phyloP scores from a whole-genome alignment of 2,797 vertebrate species.

The Enoplosus armatus region DNA sequence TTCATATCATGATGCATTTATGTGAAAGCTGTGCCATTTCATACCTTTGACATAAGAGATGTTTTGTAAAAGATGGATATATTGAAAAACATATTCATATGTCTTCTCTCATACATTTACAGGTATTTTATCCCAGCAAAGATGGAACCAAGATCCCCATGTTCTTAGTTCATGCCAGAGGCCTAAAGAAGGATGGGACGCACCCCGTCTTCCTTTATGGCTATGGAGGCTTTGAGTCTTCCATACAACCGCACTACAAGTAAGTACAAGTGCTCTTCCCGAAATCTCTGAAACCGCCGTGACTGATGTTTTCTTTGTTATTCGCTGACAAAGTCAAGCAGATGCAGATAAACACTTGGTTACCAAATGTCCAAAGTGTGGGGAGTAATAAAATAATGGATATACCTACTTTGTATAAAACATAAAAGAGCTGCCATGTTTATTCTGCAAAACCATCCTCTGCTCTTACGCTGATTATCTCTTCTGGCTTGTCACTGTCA shows the following conservation, averaged over 20 bases:
- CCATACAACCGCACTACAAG: constrained; percentile 85
- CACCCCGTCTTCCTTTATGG: constrained; percentile 85
- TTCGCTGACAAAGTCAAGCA: not conserved
- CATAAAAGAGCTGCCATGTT: not conserved
- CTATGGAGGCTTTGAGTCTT: constrained; percentile 85
- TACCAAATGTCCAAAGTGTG: not conserved
- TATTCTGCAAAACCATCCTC: not conserved
- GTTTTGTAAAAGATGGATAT: not conserved
- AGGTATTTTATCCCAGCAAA: constrained; percentile 87
- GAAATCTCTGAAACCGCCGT: not conserved
- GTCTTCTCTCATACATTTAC: not conserved
- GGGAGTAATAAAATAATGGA: not conserved
- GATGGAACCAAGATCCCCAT: constrained; percentile 87
- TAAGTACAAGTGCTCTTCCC: constrained; percentile 49
- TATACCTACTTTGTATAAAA: not conserved
- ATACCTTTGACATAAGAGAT: not conserved
- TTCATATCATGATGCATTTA: not conserved
- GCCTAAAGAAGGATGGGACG: constrained; percentile 76
- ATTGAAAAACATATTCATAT: not conserved
- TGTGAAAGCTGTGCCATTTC: not conserved
- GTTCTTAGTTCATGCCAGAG: constrained; percentile 83
- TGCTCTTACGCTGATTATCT: not conserved
- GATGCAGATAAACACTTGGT: not conserved
- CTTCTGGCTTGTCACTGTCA: too few relatives aligned
- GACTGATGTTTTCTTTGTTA: not conserved